Evolutionary conservation across 2,888 invertebrate species (phyloP), one percentile per base, ranked within the genome.

Genomic region (Stegana nigrithorax): DNA sequence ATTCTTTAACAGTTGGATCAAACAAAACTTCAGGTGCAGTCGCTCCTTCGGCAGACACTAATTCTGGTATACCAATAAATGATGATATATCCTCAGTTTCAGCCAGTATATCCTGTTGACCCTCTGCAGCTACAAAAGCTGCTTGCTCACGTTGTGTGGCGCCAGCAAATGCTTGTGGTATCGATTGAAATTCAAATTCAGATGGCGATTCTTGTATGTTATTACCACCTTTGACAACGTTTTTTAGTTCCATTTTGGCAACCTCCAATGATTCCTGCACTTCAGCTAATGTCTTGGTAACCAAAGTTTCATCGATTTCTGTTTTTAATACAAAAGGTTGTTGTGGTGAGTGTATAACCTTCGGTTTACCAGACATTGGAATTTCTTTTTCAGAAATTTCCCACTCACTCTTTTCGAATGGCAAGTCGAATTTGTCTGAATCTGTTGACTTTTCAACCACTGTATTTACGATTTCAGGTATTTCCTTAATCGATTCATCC

Each of bases 191-290:
- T 77, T 91, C 91, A 75, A 92, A 92, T 81, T 92, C 92, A 1
- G 91, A 91, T 3, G 91, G 91, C 0, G 91, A 91, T 70, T 91
- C 90, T 73, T 92, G 91, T 69, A 90, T 90, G 56, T 89, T 89
- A 67, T 89, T 91, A 7, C 91, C 88, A 73, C 85, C 88, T 81
- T 89, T 88, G 67, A 88, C 87, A 2, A 79, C 73, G 75, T 89
- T 90, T 60, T 91, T 90, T 5, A 91, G 88, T 84, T 91, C 91
- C 71, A 88, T 90, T 82, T 90, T 91, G 0, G 91, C 91, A 47
- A 90, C 90, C 84, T 91, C 91, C 64, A 91, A 83, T 19, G 91
- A 91, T 77, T 91, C 90, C 76, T 91, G 89, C 45, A 91, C 90
- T 86, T 92, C 91, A 73, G 90, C 90, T 56, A 92, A 89, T 70